Percentiles rank a stretch among this genome's conserved stretches.
phyloP scores from a whole-genome alignment of 2,888 invertebrate genomes.

The Polymixis flavicincta region DNA sequence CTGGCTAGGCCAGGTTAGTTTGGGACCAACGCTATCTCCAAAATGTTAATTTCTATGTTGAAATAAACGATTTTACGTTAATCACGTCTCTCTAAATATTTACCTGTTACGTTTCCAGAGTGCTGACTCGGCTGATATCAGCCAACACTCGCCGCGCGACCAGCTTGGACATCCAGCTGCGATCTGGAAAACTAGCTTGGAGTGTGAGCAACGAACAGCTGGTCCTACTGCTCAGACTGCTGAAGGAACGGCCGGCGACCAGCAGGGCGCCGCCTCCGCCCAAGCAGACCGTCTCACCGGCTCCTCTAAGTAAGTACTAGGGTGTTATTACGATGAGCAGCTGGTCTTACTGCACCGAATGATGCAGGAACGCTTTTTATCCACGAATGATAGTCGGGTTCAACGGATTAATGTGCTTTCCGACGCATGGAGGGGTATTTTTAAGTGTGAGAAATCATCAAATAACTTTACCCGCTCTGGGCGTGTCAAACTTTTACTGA shows the following conservation, averaged over 20 bases:
- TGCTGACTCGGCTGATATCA: conserved; percentile 80
- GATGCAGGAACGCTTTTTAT: too few species aligned
- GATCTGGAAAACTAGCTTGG: conserved; percentile 80
- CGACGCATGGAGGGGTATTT: not conserved
- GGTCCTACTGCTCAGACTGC: conserved; percentile 76
- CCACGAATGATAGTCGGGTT: not conserved
- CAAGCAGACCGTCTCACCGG: conserved; percentile 17
- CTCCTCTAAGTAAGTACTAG: not conserved
- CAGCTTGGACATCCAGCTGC: conserved; percentile 76
- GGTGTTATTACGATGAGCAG: conserved; percentile 72
- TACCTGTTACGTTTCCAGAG: conserved; percentile 67
- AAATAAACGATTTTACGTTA: too few species aligned
- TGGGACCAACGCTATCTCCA: too few species aligned
- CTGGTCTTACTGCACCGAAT: conserved; percentile 65
- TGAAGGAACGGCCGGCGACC: conserved; percentile 71
- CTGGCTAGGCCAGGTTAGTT: too few species aligned
- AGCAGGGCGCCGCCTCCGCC: conserved; percentile 50
- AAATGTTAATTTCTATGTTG: too few species aligned
- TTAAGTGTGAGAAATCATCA: too few species aligned
- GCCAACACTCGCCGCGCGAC: conserved; percentile 81
- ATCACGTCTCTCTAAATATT: not conserved
- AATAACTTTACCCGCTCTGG: too few species aligned
- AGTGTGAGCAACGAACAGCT: conserved; percentile 83
- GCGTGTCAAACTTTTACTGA: too few species aligned
- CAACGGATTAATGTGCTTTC: not conserved